These are phyloP conservation scores for Sturnus vulgaris DNA, from an alignment of 2,113 vertebrate genomes.

Conservation along the genomic window DNA sequence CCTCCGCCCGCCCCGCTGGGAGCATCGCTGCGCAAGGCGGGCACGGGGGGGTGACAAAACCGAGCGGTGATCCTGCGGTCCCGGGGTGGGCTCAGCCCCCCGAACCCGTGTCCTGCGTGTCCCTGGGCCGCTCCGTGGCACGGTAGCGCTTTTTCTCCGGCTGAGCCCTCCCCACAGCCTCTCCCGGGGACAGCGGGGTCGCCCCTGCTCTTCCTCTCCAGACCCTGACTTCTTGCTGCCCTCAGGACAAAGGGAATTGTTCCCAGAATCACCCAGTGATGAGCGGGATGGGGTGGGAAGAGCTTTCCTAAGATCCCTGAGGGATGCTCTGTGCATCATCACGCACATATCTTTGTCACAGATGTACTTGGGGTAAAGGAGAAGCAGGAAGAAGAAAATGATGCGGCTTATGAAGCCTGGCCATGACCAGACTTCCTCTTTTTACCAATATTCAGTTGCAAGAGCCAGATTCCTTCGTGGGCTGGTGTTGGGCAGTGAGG, in stretches of 20 bases:
- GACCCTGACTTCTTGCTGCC: not conserved
- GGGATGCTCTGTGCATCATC: not conserved
- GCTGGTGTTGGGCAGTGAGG: not conserved
- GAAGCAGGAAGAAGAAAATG: not conserved
- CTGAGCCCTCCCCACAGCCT: not conserved
- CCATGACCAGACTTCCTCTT: not conserved
- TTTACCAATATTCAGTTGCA: fast-evolving
- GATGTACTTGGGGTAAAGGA: not conserved
- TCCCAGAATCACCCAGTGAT: not conserved
- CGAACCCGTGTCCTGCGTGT: not conserved
- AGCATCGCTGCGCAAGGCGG: not conserved
- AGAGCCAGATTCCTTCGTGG: not conserved
- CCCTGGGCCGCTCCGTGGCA: not conserved
- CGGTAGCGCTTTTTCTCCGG: not conserved
- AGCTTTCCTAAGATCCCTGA: not conserved
- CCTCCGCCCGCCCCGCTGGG: not conserved
- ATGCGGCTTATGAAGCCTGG: not conserved
- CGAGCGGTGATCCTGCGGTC: not conserved
- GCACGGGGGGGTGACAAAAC: not conserved
- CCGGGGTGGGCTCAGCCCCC: not conserved
- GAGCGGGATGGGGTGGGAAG: not conserved
- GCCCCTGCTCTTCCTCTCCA: not conserved
- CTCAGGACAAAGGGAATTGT: not conserved
- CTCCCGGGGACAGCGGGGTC: not conserved
- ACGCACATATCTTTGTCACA: fast-evolving